Evolutionary conservation across 2,113 vertebrate species (phyloP), one percentile per base, ranked within the genome.

Genomic region (Genyomyrus donnyi): DNA sequence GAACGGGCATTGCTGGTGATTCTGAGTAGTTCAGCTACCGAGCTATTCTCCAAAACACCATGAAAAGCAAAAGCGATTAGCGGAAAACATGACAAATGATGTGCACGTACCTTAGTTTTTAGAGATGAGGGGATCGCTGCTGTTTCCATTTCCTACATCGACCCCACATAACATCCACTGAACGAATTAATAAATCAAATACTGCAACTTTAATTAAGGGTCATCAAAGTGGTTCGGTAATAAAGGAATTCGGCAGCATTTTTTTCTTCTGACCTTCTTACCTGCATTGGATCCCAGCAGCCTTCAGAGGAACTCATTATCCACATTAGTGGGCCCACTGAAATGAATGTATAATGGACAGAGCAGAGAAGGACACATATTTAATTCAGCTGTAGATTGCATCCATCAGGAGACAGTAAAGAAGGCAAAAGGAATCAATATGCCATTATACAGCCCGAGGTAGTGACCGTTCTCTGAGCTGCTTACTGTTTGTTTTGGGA

Each of bases 261-360:
- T 35, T 35, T 27, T 31, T 24, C 46, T 70, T 45, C 83, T 31
- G 77, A 74, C 53, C 11, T 24, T 53, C 85, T 42, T 31, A 91
- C 88, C 83, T 74, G n/a, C 85, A 80, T 88, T 89, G 19, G 31
- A 45, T 77, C 89, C 49, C 84, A 31, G 39, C n/a, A 46, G 83
- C 90, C 85, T 90, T 90, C 89, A 6, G 17, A 52, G 77, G 49
- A 89, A 85, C 35, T 89, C 84, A 89, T 92, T 85, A 89, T 89
- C 87, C 90, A 49, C 89, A 91, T 92, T 91, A 91, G 86, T 89
- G 89, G 90, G 90, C 89, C 89, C 50, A 90, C 91, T 92, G 91
- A 92, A 92, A 91, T 31, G 11, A 83, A 24, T 56, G 24, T 74
- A 90, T 88, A 88, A 88, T 88, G 50, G 2, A 17, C 27, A 52